Evolutionary conservation across 2,113 vertebrate species (phyloP).

Genomic region (Antechinus flavipes): DNA sequence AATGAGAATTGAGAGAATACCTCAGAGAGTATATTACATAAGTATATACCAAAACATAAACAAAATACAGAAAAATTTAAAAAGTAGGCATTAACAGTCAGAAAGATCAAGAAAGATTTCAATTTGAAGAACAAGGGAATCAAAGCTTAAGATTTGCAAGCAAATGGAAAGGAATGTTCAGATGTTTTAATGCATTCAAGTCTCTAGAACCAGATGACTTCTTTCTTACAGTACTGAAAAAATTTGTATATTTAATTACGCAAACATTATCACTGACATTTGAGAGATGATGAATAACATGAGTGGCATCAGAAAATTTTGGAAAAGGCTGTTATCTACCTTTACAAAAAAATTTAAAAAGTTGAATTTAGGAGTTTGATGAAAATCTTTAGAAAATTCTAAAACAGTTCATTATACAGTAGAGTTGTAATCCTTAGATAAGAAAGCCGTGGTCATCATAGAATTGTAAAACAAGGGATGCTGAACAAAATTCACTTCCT

Average conservation of each 20-base stretch:
- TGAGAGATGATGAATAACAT: not conserved
- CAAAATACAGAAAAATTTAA: not conserved
- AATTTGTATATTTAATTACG: not conserved
- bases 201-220: not conserved
- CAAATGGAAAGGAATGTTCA: not conserved
- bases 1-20: not conserved
- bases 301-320: not conserved
- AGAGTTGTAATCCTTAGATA: not conserved
- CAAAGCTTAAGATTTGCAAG: not conserved
- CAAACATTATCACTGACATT: not conserved
- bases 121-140: not conserved
- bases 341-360: not conserved
- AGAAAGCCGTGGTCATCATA: not conserved
- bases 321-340: not conserved
- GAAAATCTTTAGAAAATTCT: not conserved
- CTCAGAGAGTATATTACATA: not conserved
- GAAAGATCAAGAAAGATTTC: not conserved
- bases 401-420: not conserved
- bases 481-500: not conserved
- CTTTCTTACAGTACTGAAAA: not conserved
- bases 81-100: not conserved
- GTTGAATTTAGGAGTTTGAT: not conserved
- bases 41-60: not conserved
- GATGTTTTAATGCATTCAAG: not conserved
- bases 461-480: not conserved